Conservation (phyloP, 2,113 vertebrate genomes). For the Strigops habroptila region DNA sequence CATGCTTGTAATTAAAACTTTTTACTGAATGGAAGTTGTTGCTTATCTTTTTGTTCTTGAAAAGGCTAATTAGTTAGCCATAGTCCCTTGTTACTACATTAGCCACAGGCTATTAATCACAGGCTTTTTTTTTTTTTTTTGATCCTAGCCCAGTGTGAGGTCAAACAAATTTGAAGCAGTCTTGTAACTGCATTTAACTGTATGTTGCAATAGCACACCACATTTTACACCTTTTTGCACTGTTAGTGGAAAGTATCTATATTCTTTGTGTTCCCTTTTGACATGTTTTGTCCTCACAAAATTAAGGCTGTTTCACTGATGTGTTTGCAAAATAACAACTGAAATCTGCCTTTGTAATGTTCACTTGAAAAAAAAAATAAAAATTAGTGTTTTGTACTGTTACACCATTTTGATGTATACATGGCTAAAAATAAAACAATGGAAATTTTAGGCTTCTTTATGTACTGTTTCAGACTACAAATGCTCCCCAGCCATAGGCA, state of each 20-base stretch:
- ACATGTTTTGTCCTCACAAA: not conserved
- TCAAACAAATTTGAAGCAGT: not conserved
- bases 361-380: not conserved
- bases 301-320: not conserved
- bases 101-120: slow-evolving; percentile 12
- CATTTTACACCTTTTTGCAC: not conserved
- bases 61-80: not conserved
- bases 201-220: not conserved
- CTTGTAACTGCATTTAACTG: not conserved
- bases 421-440: not conserved
- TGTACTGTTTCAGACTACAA: not conserved
- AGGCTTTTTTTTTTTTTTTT: not conserved
- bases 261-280: not conserved
- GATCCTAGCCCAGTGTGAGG: not conserved
- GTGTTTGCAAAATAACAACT: not conserved
- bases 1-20: not conserved
- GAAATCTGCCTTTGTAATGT: not conserved
- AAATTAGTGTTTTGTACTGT: not conserved
- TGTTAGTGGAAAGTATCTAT: not conserved
- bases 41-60: not conserved
- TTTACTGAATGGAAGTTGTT: not conserved
- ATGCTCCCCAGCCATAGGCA: not conserved
- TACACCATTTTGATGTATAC: not conserved
- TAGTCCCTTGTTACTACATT: not conserved
- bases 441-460: not conserved